Evolutionary conservation across 2,888 invertebrate genomes (phyloP).

Genomic region (Cosmorhoe ocellata): DNA sequence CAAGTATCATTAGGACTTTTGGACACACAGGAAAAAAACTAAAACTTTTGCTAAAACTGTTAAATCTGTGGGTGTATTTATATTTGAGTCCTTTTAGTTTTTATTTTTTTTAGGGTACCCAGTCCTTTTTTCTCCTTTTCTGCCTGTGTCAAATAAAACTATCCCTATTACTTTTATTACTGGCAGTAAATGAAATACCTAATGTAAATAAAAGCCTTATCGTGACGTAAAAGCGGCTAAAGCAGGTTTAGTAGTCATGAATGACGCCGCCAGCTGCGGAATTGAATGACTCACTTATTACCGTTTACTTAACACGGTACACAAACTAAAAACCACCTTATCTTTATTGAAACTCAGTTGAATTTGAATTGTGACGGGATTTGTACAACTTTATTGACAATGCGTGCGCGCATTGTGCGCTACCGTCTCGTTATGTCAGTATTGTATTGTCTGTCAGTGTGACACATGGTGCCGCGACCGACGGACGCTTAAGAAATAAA

Average conservation of each 20-base stretch:
- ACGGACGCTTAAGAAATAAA: constrained; percentile 40
- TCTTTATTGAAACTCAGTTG: constrained; percentile 6
- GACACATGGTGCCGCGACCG: constrained; percentile 44
- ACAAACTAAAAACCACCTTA: constrained; percentile 9
- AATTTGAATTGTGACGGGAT: constrained; percentile 24
- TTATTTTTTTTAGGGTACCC: too few relatives aligned
- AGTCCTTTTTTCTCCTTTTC: too few relatives aligned
- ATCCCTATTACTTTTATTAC: too few relatives aligned
- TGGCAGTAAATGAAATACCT: too few relatives aligned
- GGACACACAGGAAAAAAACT: too few relatives aligned
- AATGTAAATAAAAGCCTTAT: constrained; percentile 39
- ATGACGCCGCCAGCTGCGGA: constrained; percentile 72
- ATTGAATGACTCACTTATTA: constrained; percentile 65
- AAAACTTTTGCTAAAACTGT: too few relatives aligned
- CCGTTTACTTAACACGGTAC: constrained; percentile 46
- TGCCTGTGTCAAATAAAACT: too few relatives aligned
- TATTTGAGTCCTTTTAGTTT: too few relatives aligned
- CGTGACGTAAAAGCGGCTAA: constrained; percentile 41
- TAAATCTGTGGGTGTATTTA: too few relatives aligned
- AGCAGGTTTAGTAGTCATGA: constrained; percentile 53
- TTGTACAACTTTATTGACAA: constrained; percentile 58
- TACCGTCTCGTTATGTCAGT: constrained; percentile 53
- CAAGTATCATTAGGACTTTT: too few relatives aligned
- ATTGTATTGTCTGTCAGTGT: constrained; percentile 50
- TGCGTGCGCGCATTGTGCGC: constrained; percentile 70